These are phyloP conservation scores for Aurelia sp. DNA, from an alignment of 30 jellyfish, hydroid and myxozoan genomes.

Conservation along the genomic window DNA sequence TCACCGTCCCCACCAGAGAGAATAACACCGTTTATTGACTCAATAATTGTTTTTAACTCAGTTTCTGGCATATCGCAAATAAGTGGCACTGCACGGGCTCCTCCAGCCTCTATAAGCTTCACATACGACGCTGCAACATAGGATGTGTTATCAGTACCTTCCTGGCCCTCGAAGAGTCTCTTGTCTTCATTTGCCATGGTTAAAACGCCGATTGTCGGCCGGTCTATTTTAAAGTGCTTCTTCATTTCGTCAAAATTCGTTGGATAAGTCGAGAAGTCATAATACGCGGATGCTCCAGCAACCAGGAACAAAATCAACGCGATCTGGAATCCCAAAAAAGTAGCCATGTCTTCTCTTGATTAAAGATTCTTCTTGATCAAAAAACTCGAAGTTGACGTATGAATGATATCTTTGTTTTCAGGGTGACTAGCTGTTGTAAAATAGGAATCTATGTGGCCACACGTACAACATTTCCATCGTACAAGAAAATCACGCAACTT, in stretches of 20 bases:
- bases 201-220: constrained; percentile 77
- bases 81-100: constrained; percentile 93
- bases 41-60: constrained; percentile 47
- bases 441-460: no score
- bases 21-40: constrained; percentile 80
- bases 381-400: no score
- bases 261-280: constrained; percentile 70
- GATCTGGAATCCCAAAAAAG: no score
- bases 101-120: constrained; percentile 84
- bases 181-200: constrained; percentile 77
- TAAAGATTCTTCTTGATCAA: no score
- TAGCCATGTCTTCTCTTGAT: no score
- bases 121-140: constrained; percentile 87
- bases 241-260: constrained; percentile 67
- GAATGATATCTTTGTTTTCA: no score
- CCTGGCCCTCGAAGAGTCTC: constrained; percentile 35
- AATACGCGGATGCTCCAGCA: no score
- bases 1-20: constrained; percentile 95
- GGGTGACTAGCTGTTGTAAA: no score
- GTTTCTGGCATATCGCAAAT: constrained; percentile 64
- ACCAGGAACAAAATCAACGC: no score
- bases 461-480: no score
- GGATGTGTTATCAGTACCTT: constrained; percentile 55
- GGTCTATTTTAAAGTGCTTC: constrained; percentile 58
- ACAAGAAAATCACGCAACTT: no score